Evolutionary conservation across 2,888 invertebrate species (phyloP).

Genomic region (Xestoiulus laeticollis): DNA sequence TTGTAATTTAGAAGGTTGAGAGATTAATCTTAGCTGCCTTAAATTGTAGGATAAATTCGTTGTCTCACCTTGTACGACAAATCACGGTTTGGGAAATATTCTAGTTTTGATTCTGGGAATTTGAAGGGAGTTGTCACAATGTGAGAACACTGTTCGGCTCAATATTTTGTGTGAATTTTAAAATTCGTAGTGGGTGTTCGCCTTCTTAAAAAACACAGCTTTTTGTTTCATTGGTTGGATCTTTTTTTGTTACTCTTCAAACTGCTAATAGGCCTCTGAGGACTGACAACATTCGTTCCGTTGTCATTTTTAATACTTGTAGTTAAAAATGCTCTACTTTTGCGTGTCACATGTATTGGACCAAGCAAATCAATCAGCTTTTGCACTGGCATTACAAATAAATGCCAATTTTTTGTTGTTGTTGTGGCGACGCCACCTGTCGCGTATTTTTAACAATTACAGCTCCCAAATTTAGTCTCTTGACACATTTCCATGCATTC

Average conservation of each 20-base stretch:
- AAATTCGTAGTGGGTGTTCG: conserved; percentile 28
- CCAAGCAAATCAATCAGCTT: conserved; percentile 32
- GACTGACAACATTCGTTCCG: background rate
- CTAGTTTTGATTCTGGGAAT: background rate
- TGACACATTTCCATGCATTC: conserved; percentile 44
- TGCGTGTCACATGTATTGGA: conserved; percentile 21
- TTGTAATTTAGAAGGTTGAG: too few relatives aligned
- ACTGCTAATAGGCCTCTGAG: background rate
- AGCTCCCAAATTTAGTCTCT: conserved; percentile 44
- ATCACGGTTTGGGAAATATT: background rate
- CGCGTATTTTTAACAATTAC: conserved; percentile 48
- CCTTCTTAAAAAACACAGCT: background rate
- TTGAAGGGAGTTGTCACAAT: background rate
- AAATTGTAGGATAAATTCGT: background rate
- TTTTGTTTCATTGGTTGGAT: conserved; percentile 12
- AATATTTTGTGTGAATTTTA: conserved; percentile 22
- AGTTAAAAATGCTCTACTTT: conserved; percentile 35
- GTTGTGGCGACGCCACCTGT: conserved; percentile 44
- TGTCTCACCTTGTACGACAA: background rate
- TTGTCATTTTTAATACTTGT: conserved; percentile 43
- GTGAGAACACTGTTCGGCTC: background rate
- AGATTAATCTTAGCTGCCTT: too few relatives aligned
- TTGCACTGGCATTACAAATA: background rate
- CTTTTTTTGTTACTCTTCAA: background rate
- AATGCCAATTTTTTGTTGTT: conserved; percentile 19